These are phyloP conservation scores for Acanthis flammea DNA, from an alignment of 2,797 vertebrate genomes.

Conservation along the genomic window DNA sequence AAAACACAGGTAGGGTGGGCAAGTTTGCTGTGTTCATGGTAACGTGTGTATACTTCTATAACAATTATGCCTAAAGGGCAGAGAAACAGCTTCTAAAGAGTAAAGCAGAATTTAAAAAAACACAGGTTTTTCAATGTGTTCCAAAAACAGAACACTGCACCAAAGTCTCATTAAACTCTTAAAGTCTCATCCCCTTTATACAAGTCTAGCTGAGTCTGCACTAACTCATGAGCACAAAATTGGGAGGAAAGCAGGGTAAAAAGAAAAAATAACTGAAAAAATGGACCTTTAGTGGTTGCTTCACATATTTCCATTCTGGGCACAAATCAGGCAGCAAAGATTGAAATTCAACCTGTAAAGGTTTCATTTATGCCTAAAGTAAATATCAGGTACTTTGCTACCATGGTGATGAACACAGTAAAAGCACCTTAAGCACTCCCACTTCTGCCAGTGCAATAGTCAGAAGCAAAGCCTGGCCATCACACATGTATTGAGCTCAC, in stretches of 20 bases:
- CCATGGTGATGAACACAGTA: not conserved
- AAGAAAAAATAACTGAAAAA: not conserved
- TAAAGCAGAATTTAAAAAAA: not conserved
- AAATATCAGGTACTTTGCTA: conserved; percentile 29
- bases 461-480: not conserved
- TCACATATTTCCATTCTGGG: not conserved
- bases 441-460: not conserved
- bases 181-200: not conserved
- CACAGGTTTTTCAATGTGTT: not conserved
- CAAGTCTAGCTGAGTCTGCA: not conserved
- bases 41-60: accelerated
- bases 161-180: not conserved
- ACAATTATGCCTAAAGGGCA: not conserved
- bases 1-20: not conserved
- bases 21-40: not conserved
- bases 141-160: not conserved
- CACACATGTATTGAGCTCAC: not conserved
- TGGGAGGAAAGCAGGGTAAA: not conserved
- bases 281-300: not conserved
- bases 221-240: not conserved
- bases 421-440: not conserved
- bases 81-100: not conserved
- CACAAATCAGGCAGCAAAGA: conserved; percentile 8
- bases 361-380: not conserved
- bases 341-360: not conserved